Evolutionary conservation across 2,888 invertebrate species (phyloP).

Genomic region (Serrognathus titanus): DNA sequence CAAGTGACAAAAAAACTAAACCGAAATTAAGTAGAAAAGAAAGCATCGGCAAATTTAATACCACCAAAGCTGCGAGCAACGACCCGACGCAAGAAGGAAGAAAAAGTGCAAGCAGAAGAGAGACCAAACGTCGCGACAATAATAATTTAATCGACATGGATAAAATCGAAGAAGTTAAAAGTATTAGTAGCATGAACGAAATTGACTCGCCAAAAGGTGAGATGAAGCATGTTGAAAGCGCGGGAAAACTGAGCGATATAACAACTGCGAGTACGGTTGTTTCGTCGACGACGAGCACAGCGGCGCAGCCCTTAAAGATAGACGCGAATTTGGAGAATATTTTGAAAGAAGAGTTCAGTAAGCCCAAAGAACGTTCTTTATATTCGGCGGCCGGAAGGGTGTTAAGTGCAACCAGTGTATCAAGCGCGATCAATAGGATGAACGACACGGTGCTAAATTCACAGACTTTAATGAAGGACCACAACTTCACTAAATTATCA

Average conservation of each 20-base stretch:
- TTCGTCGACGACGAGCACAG: conserved; percentile 45
- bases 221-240: conserved; percentile 10
- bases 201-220: background rate
- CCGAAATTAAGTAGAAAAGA: conserved; percentile 27
- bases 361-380: conserved; percentile 21
- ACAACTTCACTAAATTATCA: conserved; percentile 31
- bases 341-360: conserved; percentile 22
- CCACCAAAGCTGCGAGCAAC: background rate
- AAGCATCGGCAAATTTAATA: conserved; percentile 28
- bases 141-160: too few relatives aligned
- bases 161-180: too few relatives aligned
- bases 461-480: conserved; percentile 44
- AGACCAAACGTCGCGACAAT: background rate
- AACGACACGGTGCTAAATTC: conserved; percentile 46
- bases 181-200: conserved; percentile 2
- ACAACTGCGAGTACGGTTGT: conserved; percentile 42
- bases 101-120: background rate
- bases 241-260: conserved; percentile 16
- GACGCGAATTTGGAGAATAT: conserved; percentile 39
- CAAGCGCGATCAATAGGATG: conserved; percentile 47
- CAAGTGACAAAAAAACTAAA: conserved; percentile 23
- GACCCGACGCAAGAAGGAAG: background rate
- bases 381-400: conserved; percentile 26
- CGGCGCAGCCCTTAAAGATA: conserved; percentile 46
- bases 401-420: conserved; percentile 46